Conservation (phyloP, 2,888 invertebrate species). For the Hypomecis punctinalis region DNA sequence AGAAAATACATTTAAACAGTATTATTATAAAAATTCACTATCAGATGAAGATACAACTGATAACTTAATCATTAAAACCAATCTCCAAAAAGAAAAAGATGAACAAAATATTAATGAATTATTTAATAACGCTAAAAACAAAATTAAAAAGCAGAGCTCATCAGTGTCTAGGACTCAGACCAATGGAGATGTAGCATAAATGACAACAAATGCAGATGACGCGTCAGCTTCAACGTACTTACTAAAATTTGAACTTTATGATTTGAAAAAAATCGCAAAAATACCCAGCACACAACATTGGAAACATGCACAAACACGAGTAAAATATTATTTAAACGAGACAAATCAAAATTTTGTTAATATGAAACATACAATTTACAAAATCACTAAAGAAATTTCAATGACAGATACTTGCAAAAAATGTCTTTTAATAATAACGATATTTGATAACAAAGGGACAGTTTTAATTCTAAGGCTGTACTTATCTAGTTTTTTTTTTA, state of each 20-base stretch:
- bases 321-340: background rate
- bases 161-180: background rate
- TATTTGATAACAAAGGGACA: too few species aligned
- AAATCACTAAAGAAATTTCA: constrained; percentile 1
- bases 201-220: background rate
- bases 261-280: background rate
- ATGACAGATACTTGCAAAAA: background rate
- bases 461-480: too few species aligned
- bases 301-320: too few species aligned
- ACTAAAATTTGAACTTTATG: background rate
- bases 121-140: too few species aligned
- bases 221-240: background rate
- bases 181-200: background rate
- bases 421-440: background rate
- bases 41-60: background rate
- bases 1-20: too few species aligned
- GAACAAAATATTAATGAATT: background rate
- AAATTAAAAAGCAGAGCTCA: background rate
- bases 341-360: background rate
- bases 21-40: background rate
- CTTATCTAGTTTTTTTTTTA: background rate
- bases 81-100: background rate
- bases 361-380: background rate
- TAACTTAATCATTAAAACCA: background rate
- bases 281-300: too few species aligned